Conservation (phyloP, 2,797 vertebrate genomes). For the Channa striata region DNA sequence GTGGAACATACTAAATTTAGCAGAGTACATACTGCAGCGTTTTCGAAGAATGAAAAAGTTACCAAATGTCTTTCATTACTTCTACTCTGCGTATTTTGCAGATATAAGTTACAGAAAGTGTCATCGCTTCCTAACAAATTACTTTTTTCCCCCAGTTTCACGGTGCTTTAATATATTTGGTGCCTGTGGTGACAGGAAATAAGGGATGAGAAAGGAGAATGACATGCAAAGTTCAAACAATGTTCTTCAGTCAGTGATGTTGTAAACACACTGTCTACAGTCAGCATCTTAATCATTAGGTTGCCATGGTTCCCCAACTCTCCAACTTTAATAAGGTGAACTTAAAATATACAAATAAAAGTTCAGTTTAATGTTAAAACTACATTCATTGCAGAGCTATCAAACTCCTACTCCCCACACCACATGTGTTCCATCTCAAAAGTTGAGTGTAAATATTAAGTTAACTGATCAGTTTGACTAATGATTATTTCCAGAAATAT, state of each 20-base stretch:
- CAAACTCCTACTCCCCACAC: slow-evolving; percentile 3
- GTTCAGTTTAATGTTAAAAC: slow-evolving; percentile 3
- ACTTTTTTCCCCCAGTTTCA: no score
- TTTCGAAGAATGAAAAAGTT: neutral
- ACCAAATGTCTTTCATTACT: neutral
- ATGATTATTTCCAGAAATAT: slow-evolving; percentile 41
- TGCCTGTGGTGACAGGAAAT: neutral
- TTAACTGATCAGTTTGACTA: slow-evolving; percentile 31
- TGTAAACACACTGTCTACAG: neutral
- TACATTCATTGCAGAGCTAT: neutral
- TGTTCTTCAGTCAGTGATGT: neutral
- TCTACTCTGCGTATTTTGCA: neutral
- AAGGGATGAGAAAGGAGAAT: neutral
- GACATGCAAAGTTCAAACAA: neutral
- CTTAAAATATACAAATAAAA: neutral
- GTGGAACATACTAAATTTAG: neutral
- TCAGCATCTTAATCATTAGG: neutral
- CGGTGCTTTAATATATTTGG: no score
- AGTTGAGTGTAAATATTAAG: slow-evolving; percentile 35
- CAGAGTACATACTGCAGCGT: neutral
- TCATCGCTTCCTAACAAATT: neutral
- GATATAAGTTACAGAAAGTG: no score
- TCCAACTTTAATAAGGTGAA: neutral
- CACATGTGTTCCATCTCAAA: slow-evolving; percentile 29
- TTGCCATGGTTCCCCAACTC: neutral